A percentile compares a stretch with the other conserved stretches of the same genome.
Evolutionary conservation across 2,888 invertebrate genomes (phyloP).

Genomic region (Acanthosepion esculentum): DNA sequence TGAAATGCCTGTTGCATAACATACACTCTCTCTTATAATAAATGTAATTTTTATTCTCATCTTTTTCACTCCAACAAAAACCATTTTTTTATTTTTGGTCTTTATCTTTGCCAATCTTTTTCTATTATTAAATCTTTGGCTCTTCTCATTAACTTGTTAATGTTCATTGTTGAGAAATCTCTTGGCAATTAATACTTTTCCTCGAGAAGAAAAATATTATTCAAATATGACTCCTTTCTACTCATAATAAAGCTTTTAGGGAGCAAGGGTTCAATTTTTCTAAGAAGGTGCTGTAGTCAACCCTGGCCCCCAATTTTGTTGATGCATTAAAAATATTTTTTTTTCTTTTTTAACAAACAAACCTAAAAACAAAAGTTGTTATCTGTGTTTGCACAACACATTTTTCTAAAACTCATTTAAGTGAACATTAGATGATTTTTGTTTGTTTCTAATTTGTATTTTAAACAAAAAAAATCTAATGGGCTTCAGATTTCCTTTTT

Average conservation of each 20-base stretch:
- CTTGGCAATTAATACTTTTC: not conserved
- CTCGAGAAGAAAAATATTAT: not conserved
- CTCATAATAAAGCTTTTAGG: not conserved
- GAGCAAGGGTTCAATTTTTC: constrained; percentile 17
- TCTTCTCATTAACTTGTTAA: too few relatives aligned
- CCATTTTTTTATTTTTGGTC: not conserved
- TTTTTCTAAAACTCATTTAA: not conserved
- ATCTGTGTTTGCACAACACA: not conserved
- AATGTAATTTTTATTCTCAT: not conserved
- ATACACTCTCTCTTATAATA: too few relatives aligned
- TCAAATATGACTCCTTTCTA: too few relatives aligned
- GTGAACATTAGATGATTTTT: not conserved
- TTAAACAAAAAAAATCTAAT: not conserved
- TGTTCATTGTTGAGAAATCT: not conserved
- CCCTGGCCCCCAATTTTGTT: not conserved
- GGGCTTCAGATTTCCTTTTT: not conserved
- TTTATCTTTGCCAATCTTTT: not conserved
- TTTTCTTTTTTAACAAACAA: not conserved
- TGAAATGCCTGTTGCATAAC: too few relatives aligned
- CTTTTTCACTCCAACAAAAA: not conserved
- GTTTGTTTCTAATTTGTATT: not conserved
- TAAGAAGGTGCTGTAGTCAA: constrained; percentile 11
- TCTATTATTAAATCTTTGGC: not conserved
- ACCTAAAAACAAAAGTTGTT: not conserved
- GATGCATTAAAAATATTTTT: not conserved